Conservation (phyloP, 2,113 vertebrate species). For the Psittacula cyanocephala region DNA sequence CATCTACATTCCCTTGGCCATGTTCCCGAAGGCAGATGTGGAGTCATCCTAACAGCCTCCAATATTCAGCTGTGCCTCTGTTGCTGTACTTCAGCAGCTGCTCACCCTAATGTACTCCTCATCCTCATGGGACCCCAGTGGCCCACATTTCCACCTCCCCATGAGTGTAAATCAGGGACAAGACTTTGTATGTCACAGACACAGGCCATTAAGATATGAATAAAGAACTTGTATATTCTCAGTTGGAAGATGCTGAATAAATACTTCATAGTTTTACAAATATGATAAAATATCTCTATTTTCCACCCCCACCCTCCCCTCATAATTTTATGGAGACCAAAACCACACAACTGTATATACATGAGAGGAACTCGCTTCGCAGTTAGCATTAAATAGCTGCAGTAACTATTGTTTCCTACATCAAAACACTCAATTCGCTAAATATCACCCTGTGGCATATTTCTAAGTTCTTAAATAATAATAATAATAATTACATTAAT, state of each 20-base stretch:
- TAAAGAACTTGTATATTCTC: neutral
- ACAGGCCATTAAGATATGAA: neutral
- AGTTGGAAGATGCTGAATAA: neutral
- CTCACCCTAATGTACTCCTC: neutral
- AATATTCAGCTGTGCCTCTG: neutral
- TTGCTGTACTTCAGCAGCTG: neutral
- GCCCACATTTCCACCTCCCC: neutral
- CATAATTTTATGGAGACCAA: neutral
- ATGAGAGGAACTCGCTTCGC: neutral
- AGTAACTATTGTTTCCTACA: neutral
- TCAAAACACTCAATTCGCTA: neutral
- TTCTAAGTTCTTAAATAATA: neutral
- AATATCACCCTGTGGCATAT: neutral
- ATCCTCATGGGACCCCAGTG: too few relatives aligned
- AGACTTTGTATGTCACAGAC: rapidly evolving
- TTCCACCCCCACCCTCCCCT: neutral
- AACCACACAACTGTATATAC: neutral
- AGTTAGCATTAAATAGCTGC: neutral
- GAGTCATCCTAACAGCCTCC: neutral
- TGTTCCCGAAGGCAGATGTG: neutral
- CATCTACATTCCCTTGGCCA: neutral
- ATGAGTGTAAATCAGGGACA: neutral
- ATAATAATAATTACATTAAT: neutral
- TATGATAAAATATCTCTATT: neutral
- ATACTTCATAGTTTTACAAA: neutral